These are phyloP conservation scores for Aporophyla lueneburgensis DNA, from an alignment of 2,888 invertebrate genomes.

Conservation along the genomic window DNA sequence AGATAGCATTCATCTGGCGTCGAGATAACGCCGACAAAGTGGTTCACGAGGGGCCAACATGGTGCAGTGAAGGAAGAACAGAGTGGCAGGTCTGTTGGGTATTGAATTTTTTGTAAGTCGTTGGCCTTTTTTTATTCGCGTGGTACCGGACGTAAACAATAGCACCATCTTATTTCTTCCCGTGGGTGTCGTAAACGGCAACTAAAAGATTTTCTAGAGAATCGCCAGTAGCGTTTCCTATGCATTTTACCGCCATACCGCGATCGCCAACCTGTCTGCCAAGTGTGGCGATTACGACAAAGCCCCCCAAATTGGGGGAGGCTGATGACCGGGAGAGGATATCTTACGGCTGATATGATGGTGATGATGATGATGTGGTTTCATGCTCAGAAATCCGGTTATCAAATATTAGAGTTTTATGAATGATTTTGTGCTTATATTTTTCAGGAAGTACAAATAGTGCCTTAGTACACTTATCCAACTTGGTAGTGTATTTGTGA, in stretches of 20 bases:
- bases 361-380: not conserved
- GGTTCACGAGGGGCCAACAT: conserved; percentile 61
- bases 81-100: conserved; percentile 15
- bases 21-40: conserved; percentile 68
- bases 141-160: too few species aligned
- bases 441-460: not conserved
- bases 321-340: too few species aligned
- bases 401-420: not conserved
- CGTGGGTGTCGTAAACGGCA: too few species aligned
- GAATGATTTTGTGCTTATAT: not conserved
- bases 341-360: too few species aligned
- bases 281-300: too few species aligned
- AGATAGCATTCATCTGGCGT: conserved; percentile 69
- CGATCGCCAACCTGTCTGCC: too few species aligned
- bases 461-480: not conserved
- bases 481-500: too few species aligned
- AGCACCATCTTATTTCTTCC: too few species aligned
- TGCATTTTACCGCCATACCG: too few species aligned
- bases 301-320: too few species aligned
- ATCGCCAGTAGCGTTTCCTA: too few species aligned
- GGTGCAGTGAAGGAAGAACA: conserved; percentile 5
- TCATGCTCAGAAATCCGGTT: not conserved
- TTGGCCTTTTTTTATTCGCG: not conserved
- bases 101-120: not conserved
- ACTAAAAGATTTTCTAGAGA: too few species aligned